Base-by-base conservation (phyloP, 2,797 vertebrate genomes). In the Glossophaga mutica region DNA sequence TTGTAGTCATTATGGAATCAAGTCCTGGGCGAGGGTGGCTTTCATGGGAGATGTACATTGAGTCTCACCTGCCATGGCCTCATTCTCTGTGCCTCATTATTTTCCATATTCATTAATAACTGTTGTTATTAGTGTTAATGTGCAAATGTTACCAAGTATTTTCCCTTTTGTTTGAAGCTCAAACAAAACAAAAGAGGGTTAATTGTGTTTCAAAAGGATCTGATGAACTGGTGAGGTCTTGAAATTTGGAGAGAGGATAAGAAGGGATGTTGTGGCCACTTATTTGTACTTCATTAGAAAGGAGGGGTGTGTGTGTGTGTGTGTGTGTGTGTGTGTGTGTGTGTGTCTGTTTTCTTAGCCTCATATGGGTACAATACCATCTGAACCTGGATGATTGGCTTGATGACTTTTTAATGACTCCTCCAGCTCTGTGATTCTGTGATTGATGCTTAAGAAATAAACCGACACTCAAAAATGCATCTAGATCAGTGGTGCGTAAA, bases 61-160 rank as follows among this genome's bases (percentile, higher is more conserved):
- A 46, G 73, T 52, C 39, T 90, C 14, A 77, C 39, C 32, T 87
- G 48, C 26, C 15, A 21, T 55, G 67, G 18, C 14, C 46, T 87
- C 65, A 46, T 85, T 87, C 42, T 87, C 39, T 94, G 9, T 73
- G 77, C 29, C 37, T 87, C 37, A 70, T 85, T 91, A 57, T 77
- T 84, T 91, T 92, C 50, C 24, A 74, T 81, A 68, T 67, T 87
- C 50, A 68, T 55, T 42, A 92, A 81, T 92, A 94, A 9, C 65
- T 91, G 84, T 84, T 50, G 29, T 6, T 21, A 52, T 37, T 71
- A 71, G 39, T 39, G 6, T 85, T 79, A 37, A 70, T 50, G 71
- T 57, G 21, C 14, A 91, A 46, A 77, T 68, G n/a, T 44, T 83
- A 52, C 55, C 32, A 88, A 59, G 9, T 70, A 8, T 94, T 95